Evolutionary conservation across 2,797 vertebrate species (phyloP).

Genomic region (Cygnus olor): DNA sequence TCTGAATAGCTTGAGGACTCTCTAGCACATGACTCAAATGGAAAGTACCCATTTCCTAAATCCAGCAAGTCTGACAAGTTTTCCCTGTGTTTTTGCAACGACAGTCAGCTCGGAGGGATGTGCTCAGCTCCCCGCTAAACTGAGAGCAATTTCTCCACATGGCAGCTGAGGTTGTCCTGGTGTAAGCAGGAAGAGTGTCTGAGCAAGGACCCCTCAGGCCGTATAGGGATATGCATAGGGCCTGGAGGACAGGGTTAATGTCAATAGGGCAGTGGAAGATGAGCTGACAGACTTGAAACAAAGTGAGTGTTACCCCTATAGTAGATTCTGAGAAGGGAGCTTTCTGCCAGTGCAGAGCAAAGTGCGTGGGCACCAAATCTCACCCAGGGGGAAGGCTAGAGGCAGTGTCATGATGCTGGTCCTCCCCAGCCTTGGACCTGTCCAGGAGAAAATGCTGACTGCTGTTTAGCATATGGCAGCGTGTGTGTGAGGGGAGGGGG

Average conservation of each 20-base stretch:
- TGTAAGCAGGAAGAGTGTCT: background rate
- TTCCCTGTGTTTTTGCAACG: background rate
- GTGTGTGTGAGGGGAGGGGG: background rate
- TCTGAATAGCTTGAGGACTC: background rate
- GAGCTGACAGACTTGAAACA: background rate
- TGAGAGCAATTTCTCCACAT: background rate
- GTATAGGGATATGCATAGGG: no score
- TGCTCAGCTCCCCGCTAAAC: background rate
- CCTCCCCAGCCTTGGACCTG: background rate
- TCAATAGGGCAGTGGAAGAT: background rate
- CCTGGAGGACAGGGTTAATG: background rate
- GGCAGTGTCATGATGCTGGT: background rate
- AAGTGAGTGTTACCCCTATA: background rate
- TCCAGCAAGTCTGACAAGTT: background rate
- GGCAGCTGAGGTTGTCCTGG: background rate
- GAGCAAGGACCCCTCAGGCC: background rate
- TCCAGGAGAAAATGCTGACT: background rate
- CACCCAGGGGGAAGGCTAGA: background rate
- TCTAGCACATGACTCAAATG: background rate
- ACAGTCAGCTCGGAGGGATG: background rate
- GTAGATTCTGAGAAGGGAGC: background rate
- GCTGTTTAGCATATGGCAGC: background rate
- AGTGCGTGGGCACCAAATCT: background rate
- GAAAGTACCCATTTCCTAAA: background rate
- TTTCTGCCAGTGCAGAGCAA: background rate